Evolutionary conservation across 1,140 invertebrate species (phyloP).

Genomic region (Heterodera carotae): DNA sequence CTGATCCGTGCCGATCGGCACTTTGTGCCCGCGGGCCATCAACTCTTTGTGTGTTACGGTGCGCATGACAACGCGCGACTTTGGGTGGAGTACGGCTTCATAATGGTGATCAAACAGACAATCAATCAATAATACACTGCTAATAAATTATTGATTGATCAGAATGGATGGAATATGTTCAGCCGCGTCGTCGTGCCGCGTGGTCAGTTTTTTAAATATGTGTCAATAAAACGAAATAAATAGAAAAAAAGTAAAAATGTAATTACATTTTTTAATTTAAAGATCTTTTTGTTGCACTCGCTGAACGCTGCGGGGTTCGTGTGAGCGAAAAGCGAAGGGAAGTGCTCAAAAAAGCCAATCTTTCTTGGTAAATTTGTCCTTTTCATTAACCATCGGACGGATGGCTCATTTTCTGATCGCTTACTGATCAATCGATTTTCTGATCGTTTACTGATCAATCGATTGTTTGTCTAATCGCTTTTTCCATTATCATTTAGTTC

Average conservation of each 20-base stretch:
- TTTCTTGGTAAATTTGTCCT: constrained; percentile 37
- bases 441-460: background rate
- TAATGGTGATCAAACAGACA: constrained; percentile 64
- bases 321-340: constrained; percentile 30
- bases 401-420: no score
- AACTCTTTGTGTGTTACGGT: constrained; percentile 77
- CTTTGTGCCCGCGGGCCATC: constrained; percentile 66
- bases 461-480: background rate
- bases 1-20: constrained; percentile 71
- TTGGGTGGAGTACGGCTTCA: constrained; percentile 78
- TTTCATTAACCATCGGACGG: background rate
- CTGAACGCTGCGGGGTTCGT: constrained; percentile 22
- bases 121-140: constrained; percentile 36
- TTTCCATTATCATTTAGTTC: constrained; percentile 40
- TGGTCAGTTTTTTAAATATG: constrained; percentile 32
- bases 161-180: constrained; percentile 55
- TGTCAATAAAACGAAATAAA: background rate
- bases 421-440: background rate
- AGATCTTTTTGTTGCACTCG: constrained; percentile 55
- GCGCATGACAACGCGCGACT: constrained; percentile 74
- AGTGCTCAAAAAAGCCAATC: constrained; percentile 36
- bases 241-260: background rate
- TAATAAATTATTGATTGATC: constrained; percentile 67
- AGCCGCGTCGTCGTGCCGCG: constrained; percentile 68
- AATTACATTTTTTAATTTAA: constrained; percentile 20